Evolutionary conservation across 64 coral and sea anemone genomes (phyloP).

Genomic region (Porites australiensis): DNA sequence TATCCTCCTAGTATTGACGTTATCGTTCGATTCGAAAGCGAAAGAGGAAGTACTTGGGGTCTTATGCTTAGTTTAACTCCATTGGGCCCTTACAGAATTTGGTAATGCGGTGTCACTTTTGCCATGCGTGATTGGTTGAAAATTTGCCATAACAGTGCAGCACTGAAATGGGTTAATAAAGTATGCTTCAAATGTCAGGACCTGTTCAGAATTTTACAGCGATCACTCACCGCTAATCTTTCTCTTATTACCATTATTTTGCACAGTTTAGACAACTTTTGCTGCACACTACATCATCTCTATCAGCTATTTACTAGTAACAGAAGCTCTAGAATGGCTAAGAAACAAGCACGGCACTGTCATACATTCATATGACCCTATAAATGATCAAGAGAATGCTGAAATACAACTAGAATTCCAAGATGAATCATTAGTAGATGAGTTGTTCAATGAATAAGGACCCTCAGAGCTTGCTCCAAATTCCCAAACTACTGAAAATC

Average conservation of each 20-base stretch:
- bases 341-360: too few relatives aligned
- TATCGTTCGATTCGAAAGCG: too few relatives aligned
- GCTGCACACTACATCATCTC: too few relatives aligned
- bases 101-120: neutral
- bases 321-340: conserved; percentile 24
- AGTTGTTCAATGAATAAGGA: conserved; percentile 36
- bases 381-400: conserved; percentile 53
- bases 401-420: conserved; percentile 14
- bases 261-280: too few relatives aligned
- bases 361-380: neutral
- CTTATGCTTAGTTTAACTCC: neutral
- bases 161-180: neutral
- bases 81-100: neutral
- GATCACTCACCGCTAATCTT: neutral
- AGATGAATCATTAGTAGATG: conserved; percentile 19
- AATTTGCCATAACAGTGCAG: too few relatives aligned
- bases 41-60: too few relatives aligned
- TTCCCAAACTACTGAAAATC: neutral
- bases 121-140: too few relatives aligned
- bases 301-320: neutral
- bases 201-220: neutral
- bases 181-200: neutral
- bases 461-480: conserved; percentile 47
- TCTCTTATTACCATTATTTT: neutral
- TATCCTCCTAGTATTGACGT: too few relatives aligned